A percentile compares a stretch with the other conserved stretches of the same genome.
Conservation (phyloP, 2,797 vertebrate genomes). For the Coluber constrictor region DNA sequence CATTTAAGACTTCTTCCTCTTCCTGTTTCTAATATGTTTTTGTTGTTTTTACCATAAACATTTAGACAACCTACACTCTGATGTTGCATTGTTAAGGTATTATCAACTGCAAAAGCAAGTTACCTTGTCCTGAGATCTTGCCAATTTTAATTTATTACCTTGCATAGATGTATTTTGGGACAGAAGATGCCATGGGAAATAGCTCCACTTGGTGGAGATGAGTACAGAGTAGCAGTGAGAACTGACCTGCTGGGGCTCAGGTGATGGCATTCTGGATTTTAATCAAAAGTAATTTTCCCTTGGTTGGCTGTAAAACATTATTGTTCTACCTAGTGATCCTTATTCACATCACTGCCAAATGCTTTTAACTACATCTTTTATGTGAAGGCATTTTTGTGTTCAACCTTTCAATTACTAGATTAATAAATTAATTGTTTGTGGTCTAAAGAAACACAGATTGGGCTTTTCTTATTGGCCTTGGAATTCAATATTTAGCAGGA, state of each 20-base stretch:
- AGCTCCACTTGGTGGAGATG: background rate
- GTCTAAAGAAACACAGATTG: background rate
- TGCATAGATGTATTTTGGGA: background rate
- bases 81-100: background rate
- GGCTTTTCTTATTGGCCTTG: conserved; percentile 6
- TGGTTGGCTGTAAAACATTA: background rate
- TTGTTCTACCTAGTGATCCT: background rate
- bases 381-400: background rate
- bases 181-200: background rate
- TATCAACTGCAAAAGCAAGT: background rate
- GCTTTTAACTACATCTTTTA: background rate
- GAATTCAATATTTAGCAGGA: background rate
- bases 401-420: background rate
- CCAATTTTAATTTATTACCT: background rate
- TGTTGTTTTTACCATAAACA: background rate
- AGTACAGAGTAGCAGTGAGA: background rate
- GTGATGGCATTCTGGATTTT: background rate
- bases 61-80: background rate
- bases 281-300: background rate
- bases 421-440: background rate
- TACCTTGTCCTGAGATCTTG: background rate
- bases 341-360: background rate
- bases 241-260: background rate
- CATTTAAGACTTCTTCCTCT: background rate
- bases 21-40: background rate